Conservation (phyloP, 2,888 invertebrate species). For the Coleophora deauratella region DNA sequence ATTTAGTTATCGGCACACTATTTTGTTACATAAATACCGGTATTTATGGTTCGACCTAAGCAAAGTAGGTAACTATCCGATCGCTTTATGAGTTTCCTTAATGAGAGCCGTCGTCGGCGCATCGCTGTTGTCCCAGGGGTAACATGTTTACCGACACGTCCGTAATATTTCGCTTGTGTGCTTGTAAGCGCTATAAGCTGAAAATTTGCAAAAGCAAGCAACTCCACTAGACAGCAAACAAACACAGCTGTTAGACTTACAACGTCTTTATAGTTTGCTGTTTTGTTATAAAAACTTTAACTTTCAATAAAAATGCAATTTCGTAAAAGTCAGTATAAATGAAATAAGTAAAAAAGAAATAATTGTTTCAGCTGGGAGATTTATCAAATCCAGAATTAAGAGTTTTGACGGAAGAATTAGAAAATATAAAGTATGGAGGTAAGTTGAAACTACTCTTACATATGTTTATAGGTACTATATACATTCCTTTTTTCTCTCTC, state of each 20-base stretch:
- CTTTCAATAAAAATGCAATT: no score
- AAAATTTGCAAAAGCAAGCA: conserved; percentile 39
- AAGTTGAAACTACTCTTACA: conserved; percentile 43
- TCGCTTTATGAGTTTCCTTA: conserved; percentile 54
- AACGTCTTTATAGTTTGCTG: conserved; percentile 1
- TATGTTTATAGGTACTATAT: no score
- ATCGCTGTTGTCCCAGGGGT: conserved; percentile 45
- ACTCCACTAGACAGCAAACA: conserved; percentile 33
- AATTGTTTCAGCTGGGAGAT: conserved; percentile 90
- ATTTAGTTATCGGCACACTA: no score
- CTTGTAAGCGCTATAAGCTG: conserved; percentile 27
- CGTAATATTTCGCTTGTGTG: conserved; percentile 41
- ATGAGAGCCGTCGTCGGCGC: conserved; percentile 42
- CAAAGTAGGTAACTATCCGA: conserved; percentile 37
- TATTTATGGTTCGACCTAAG: conserved; percentile 14
- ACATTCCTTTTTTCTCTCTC: background rate
- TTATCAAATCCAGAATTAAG: conserved; percentile 93
- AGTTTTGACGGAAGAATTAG: conserved; percentile 92
- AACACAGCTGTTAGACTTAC: conserved; percentile 21
- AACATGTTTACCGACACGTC: conserved; percentile 45
- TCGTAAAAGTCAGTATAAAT: no score
- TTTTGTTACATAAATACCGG: no score
- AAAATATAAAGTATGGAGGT: conserved; percentile 94
- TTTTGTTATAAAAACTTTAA: no score
- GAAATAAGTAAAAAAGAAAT: no score